Conservation (phyloP, 2,113 vertebrate species). For the Brachyistius frenatus region DNA sequence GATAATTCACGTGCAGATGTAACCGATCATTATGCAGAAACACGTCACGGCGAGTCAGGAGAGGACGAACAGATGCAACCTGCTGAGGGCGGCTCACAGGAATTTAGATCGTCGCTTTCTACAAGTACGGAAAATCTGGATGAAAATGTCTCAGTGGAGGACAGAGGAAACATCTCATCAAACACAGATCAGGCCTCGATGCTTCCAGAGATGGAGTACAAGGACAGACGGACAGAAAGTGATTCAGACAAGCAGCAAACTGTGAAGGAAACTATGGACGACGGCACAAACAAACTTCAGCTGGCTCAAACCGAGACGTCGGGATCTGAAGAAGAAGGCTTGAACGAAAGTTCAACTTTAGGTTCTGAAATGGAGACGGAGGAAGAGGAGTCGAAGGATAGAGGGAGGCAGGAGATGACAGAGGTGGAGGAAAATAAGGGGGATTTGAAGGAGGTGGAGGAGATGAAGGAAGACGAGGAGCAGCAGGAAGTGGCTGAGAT, state of each 20-base stretch:
- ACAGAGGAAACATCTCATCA: not conserved
- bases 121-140: not conserved
- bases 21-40: slow-evolving; percentile 2
- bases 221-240: not conserved
- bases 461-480: not conserved
- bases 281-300: not conserved
- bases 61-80: not conserved
- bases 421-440: not conserved
- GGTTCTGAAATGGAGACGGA: not conserved
- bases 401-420: not conserved
- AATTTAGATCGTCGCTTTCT: not conserved
- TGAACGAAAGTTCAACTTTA: slow-evolving; percentile 8
- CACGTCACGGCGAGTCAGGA: not conserved
- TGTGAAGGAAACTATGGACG: not conserved
- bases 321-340: not conserved
- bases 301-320: not conserved
- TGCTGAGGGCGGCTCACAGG: slow-evolving; percentile 1
- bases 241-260: not conserved
- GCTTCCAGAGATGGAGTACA: not conserved
- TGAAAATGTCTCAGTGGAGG: slow-evolving; percentile 18
- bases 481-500: not conserved
- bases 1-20: not conserved
- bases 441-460: not conserved
- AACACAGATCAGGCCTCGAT: not conserved
- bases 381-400: not conserved